Conservation (phyloP, 2,797 vertebrate species). For the Leptoclinus maculatus region DNA sequence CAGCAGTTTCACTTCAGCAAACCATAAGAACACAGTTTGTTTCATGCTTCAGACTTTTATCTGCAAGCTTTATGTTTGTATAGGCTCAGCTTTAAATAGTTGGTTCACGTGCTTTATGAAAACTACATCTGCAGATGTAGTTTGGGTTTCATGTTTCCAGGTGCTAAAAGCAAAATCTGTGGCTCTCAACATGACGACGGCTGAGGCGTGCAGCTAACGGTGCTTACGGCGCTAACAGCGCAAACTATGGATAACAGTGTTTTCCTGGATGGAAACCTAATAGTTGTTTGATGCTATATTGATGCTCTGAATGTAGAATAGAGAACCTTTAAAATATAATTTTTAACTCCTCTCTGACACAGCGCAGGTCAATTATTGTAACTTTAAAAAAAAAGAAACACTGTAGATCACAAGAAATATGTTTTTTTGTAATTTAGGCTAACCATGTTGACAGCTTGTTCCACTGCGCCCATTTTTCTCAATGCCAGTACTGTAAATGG, state of each 20-base stretch:
- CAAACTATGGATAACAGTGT: background rate
- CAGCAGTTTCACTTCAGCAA: conserved; percentile 51
- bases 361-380: background rate
- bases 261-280: background rate
- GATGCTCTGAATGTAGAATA: too few relatives aligned
- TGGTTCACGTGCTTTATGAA: background rate
- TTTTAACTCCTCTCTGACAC: too few relatives aligned
- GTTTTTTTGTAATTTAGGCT: background rate
- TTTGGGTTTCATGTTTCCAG: background rate
- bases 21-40: background rate
- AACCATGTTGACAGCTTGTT: background rate
- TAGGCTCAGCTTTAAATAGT: background rate
- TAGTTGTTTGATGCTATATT: too few relatives aligned
- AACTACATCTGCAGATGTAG: background rate
- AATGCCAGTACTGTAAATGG: background rate
- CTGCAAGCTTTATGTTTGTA: background rate
- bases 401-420: background rate
- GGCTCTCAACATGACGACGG: background rate
- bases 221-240: background rate
- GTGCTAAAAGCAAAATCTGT: background rate
- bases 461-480: background rate
- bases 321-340: too few relatives aligned
- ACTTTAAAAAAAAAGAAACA: background rate
- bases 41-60: background rate
- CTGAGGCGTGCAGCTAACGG: background rate